Conservation (phyloP, 2,113 vertebrate genomes). For the Erythrolamprus reginae region DNA sequence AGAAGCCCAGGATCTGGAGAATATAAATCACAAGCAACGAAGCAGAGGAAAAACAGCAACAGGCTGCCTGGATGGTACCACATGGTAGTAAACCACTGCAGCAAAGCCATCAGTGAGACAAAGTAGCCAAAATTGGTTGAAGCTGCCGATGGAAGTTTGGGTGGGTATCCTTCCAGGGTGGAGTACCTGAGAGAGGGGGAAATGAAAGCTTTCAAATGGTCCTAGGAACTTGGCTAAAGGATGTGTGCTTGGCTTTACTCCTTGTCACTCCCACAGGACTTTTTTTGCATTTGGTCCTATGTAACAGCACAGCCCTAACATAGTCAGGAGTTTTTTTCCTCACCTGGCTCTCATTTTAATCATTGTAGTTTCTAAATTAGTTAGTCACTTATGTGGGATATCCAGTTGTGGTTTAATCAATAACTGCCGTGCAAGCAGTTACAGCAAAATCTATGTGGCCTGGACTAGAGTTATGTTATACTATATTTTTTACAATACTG, state of each 20-base stretch:
- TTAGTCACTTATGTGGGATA: neutral
- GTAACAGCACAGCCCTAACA: neutral
- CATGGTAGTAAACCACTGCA: neutral
- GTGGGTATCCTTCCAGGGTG: neutral
- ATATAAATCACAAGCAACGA: neutral
- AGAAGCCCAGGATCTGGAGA: neutral
- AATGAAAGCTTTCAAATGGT: neutral
- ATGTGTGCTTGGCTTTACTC: neutral
- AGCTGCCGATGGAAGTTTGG: neutral
- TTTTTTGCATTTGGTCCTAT: neutral
- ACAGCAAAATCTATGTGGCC: neutral
- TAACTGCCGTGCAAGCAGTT: neutral
- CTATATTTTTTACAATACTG: neutral
- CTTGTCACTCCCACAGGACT: neutral
- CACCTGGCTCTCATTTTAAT: neutral
- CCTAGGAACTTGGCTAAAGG: neutral
- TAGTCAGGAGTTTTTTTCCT: neutral
- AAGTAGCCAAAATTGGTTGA: neutral
- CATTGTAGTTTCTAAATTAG: neutral
- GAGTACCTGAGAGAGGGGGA: neutral
- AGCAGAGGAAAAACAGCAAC: neutral
- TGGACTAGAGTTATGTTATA: too few relatives aligned
- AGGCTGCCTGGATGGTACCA: neutral
- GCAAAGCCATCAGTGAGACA: neutral
- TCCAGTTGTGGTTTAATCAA: neutral